Percentiles rank a stretch among this genome's conserved stretches.
phyloP scores from a whole-genome alignment of 2,797 vertebrate genomes.

The Phrynocephalus vlangalii region DNA sequence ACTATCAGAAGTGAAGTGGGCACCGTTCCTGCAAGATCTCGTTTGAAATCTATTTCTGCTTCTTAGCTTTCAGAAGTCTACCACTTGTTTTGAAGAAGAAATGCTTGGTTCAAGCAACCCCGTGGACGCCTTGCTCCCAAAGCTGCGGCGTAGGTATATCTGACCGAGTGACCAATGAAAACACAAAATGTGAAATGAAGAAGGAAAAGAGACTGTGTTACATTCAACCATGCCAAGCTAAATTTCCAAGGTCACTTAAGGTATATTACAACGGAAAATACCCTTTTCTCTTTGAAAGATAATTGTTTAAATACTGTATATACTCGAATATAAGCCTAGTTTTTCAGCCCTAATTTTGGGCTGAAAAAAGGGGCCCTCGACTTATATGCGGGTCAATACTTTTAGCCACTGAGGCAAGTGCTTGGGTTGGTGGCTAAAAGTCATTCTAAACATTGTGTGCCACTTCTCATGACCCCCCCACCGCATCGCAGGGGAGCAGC shows the following conservation, averaged over 20 bases:
- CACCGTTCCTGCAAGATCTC: not conserved
- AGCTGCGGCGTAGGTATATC: constrained; percentile 94
- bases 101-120: constrained; percentile 92
- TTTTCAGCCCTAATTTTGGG: too few relatives aligned
- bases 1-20: not conserved
- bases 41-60: not conserved
- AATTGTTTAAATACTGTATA: not conserved
- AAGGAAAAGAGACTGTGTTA: constrained; percentile 91
- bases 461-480: too few relatives aligned
- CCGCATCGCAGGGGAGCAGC: too few relatives aligned
- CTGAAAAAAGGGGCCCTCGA: too few relatives aligned
- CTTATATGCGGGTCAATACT: too few relatives aligned
- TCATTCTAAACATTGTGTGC: too few relatives aligned
- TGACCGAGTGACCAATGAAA: constrained; percentile 90
- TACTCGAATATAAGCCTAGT: too few relatives aligned
- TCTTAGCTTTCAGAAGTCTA: constrained; percentile 92
- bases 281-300: constrained; percentile 16
- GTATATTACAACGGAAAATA: constrained; percentile 71
- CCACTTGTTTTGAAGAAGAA: constrained; percentile 92
- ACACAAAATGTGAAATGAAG: constrained; percentile 91
- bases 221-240: constrained; percentile 87
- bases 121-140: constrained; percentile 93
- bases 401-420: too few relatives aligned
- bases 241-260: constrained; percentile 81
- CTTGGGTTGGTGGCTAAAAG: too few relatives aligned